Conservation (phyloP, 2,797 vertebrate species). For the Trematomus bernacchii region DNA sequence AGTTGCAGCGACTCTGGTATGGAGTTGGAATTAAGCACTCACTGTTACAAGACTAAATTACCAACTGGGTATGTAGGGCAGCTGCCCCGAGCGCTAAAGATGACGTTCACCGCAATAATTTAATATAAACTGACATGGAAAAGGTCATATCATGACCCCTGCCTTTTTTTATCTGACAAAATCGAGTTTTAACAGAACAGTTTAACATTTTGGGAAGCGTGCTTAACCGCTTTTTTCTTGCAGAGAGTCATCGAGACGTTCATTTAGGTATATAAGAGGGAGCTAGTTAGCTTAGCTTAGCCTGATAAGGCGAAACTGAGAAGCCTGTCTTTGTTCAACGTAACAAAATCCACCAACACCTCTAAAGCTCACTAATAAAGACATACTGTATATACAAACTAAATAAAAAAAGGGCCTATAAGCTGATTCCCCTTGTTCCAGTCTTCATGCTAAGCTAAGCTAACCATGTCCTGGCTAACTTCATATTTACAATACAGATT, state of each 20-base stretch:
- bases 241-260: background rate
- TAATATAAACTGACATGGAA: conserved; percentile 6
- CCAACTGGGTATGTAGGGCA: background rate
- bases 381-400: background rate
- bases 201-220: background rate
- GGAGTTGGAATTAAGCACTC: conserved; percentile 16
- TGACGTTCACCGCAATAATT: background rate
- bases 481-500: background rate
- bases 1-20: background rate
- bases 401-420: background rate
- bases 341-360: background rate
- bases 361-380: background rate
- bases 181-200: background rate
- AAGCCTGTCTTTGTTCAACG: background rate
- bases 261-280: background rate
- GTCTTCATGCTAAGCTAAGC: background rate
- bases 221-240: background rate
- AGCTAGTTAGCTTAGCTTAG: background rate
- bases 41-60: conserved; percentile 1
- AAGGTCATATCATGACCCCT: background rate
- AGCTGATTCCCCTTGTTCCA: background rate
- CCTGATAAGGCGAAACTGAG: background rate
- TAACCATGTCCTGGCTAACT: background rate
- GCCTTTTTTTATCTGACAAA: background rate
- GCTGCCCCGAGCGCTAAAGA: background rate